Conservation (phyloP, 2,113 vertebrate species). For the Ceyx melanurus region DNA sequence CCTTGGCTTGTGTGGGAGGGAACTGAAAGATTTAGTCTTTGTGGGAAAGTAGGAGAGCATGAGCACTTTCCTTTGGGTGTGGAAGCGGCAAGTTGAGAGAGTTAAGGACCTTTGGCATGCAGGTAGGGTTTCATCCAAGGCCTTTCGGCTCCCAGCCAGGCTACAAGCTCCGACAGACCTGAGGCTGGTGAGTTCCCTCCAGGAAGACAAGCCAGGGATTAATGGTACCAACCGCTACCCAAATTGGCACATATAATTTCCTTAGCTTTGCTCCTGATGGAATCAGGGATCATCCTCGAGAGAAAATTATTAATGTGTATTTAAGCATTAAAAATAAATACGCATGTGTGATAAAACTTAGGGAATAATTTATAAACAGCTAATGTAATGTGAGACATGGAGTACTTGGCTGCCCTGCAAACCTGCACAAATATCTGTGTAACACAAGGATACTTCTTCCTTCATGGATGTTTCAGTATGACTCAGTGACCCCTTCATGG, state of each 20-base stretch:
- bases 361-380: conserved; percentile 72
- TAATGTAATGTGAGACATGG: neutral
- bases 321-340: conserved; percentile 69
- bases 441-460: neutral
- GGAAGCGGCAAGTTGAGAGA: neutral
- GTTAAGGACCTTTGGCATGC: neutral
- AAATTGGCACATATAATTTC: conserved; percentile 24
- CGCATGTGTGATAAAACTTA: conserved; percentile 14
- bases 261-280: conserved; percentile 39
- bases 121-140: neutral
- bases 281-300: conserved; percentile 32
- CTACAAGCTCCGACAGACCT: conserved; percentile 16
- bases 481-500: neutral
- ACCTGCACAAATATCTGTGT: neutral
- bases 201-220: neutral
- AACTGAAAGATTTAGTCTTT: conserved; percentile 8
- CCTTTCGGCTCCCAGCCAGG: neutral
- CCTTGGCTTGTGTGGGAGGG: conserved; percentile 11
- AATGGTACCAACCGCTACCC: conserved; percentile 21
- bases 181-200: neutral
- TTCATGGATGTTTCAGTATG: neutral
- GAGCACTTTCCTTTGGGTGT: neutral
- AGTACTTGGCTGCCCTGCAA: neutral
- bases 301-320: conserved; percentile 61
- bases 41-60: neutral